Evolutionary conservation across 2,797 vertebrate genomes (phyloP), one percentile per base, ranked within the genome.

Genomic region (Sebastes hopkinsi): DNA sequence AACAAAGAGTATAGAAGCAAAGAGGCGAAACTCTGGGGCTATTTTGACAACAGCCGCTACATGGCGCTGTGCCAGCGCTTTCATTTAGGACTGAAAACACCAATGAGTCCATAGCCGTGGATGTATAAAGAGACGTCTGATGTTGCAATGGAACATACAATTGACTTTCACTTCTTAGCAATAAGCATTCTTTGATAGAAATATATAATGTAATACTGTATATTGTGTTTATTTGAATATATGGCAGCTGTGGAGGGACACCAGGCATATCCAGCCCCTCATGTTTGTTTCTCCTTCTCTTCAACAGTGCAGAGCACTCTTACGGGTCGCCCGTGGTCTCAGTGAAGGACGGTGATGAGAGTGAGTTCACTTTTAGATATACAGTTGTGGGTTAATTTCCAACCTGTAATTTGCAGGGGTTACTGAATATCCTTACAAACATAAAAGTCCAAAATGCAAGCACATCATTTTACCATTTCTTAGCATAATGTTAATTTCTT

Each of bases 301-400:
- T 64, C 34, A 82, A 66, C 86, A 94, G 92, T 67, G 80, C 79
- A 10, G 94, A 95, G 59, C 89, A 94, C 83, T 94, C 92, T 0
- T 93, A 94, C 8, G 93, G 92, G 3, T 91, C 94, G 4, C 11
- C 85, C 2, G 1, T 69, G 14, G 75, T 74, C 54, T 84, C 86
- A 5, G 42, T 75, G 2, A 83, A 87, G 64, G 89, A 88, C 4
- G 25, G 30, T 3, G 62, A 82, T 23, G 60, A 83, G 72, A 76
- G 91, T 94, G 30, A 92, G 88, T 71, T 78, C 1, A 16, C 30
- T 67, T 60, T 64, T 16, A 59, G 2, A 56, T 12, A 14, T 50
- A 5, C 1, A 8, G 12, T 54, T 16, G 4, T 46, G 2, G 1
- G 11, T 27, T 32, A 22, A 23, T 29, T 10, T 27, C 11, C 23